These are phyloP conservation scores for Diorhabda carinulata DNA, from an alignment of 1,140 invertebrate species.

Conservation along the genomic window DNA sequence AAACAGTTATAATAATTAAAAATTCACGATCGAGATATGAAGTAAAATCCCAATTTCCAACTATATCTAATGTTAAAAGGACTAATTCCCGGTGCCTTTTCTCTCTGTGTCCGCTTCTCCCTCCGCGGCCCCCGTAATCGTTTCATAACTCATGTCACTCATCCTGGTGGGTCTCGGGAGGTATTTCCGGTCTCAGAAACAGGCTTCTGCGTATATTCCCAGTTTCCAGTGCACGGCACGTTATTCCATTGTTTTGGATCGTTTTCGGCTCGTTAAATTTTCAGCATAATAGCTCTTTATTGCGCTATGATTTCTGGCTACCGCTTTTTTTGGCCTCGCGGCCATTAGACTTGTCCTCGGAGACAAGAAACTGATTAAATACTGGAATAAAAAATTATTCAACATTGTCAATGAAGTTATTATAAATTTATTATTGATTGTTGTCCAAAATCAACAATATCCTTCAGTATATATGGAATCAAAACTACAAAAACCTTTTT, in stretches of 20 bases:
- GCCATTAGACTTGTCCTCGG: neutral
- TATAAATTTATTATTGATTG: no score
- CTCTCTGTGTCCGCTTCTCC: neutral
- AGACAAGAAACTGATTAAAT: neutral
- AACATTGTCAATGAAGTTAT: no score
- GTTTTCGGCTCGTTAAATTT: slow-evolving; percentile 36
- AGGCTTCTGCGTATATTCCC: slow-evolving; percentile 12
- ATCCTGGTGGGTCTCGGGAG: slow-evolving; percentile 13
- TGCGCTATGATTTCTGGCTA: slow-evolving; percentile 35
- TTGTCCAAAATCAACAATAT: no score
- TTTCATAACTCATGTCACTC: slow-evolving; percentile 30
- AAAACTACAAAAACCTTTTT: no score
- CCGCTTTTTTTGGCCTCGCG: slow-evolving; percentile 27
- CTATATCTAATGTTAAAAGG: neutral
- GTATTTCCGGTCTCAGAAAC: slow-evolving; percentile 1
- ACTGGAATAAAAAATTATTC: no score
- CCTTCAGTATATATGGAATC: no score
- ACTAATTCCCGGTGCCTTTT: neutral
- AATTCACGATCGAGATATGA: no score
- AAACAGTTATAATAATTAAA: no score
- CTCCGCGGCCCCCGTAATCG: slow-evolving; percentile 5
- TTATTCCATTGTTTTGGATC: slow-evolving; percentile 32
- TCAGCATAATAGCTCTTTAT: slow-evolving; percentile 37
- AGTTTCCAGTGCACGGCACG: slow-evolving; percentile 23
- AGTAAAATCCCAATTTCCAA: no score